Evolutionary conservation across 2,888 invertebrate genomes (phyloP).

Genomic region (Agrotis exclamationis): DNA sequence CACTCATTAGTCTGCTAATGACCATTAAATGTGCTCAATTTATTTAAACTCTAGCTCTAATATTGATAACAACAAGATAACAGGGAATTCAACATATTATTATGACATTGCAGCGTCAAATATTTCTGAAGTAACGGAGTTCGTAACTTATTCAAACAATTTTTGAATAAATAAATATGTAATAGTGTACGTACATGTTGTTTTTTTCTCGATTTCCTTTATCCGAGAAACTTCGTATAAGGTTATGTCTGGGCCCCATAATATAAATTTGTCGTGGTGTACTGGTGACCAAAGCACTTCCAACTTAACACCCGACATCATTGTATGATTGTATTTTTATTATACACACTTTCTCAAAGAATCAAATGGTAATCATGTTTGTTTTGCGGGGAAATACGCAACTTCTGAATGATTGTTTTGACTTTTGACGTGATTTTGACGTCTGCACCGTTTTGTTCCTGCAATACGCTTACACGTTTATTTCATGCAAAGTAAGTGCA

Average conservation of each 20-base stretch:
- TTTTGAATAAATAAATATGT: not conserved
- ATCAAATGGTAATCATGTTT: conserved; percentile 49
- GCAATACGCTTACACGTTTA: not conserved
- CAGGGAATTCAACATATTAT: conserved; percentile 7
- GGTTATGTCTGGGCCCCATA: conserved; percentile 97
- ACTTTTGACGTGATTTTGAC: conserved; percentile 51
- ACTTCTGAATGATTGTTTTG: conserved; percentile 47
- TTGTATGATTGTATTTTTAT: conserved; percentile 71
- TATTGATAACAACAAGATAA: conserved; percentile 43
- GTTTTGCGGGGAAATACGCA: conserved; percentile 48
- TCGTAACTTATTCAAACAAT: not conserved
- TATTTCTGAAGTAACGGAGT: not conserved
- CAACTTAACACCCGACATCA: conserved; percentile 90
- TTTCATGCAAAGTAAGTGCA: not conserved
- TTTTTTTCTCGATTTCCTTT: conserved; percentile 90
- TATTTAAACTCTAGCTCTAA: conserved; percentile 13
- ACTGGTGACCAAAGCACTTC: conserved; percentile 97
- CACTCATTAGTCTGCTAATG: conserved; percentile 27
- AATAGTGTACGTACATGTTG: conserved; percentile 76
- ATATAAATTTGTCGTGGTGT: conserved; percentile 94
- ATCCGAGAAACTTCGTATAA: conserved; percentile 94
- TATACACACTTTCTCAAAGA: conserved; percentile 10
- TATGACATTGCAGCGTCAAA: not conserved
- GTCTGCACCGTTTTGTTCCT: conserved; percentile 51
- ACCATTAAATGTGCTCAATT: conserved; percentile 7